These are phyloP conservation scores for Anniella stebbinsi DNA, from an alignment of 2,797 vertebrate genomes.

Conservation along the genomic window DNA sequence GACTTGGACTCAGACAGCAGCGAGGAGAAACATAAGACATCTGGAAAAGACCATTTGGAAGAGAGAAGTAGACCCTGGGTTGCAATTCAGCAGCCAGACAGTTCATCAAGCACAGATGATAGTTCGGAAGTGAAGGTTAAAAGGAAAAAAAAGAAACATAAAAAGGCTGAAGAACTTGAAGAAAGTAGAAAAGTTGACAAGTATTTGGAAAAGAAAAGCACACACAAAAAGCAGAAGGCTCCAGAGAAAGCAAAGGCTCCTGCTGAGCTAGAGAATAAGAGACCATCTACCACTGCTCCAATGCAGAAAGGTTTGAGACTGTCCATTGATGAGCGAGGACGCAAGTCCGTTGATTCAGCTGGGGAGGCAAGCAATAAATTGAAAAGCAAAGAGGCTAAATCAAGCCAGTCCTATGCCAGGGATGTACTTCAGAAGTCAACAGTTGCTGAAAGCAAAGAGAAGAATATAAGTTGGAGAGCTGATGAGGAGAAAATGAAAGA, in stretches of 20 bases:
- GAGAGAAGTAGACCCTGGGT: constrained; percentile 57
- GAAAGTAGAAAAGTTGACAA: constrained; percentile 60
- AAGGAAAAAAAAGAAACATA: constrained; percentile 86
- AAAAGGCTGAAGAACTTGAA: constrained; percentile 76
- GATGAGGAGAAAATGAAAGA: constrained; percentile 18
- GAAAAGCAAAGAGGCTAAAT: constrained; percentile 66
- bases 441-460: neutral
- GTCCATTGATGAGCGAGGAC: constrained; percentile 73
- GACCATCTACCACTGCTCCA: constrained; percentile 29
- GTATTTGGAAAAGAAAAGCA: constrained; percentile 69
- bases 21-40: constrained; percentile 59
- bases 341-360: constrained; percentile 72
- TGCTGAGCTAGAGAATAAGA: constrained; percentile 64
- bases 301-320: constrained; percentile 73
- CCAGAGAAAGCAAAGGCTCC: constrained; percentile 73
- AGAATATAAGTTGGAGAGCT: neutral
- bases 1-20: constrained; percentile 62
- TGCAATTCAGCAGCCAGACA: constrained; percentile 41
- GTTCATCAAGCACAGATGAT: constrained; percentile 71
- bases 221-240: constrained; percentile 75
- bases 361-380: constrained; percentile 79
- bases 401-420: neutral
- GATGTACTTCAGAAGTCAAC: neutral
- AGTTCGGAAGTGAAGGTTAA: constrained; percentile 77
- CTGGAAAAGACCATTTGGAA: constrained; percentile 53